A percentile compares a stretch with the other conserved stretches of the same genome.
These are phyloP conservation scores for Ceratosolen solmsi DNA, from an alignment of 1,140 invertebrate genomes.

Conservation along the genomic window DNA sequence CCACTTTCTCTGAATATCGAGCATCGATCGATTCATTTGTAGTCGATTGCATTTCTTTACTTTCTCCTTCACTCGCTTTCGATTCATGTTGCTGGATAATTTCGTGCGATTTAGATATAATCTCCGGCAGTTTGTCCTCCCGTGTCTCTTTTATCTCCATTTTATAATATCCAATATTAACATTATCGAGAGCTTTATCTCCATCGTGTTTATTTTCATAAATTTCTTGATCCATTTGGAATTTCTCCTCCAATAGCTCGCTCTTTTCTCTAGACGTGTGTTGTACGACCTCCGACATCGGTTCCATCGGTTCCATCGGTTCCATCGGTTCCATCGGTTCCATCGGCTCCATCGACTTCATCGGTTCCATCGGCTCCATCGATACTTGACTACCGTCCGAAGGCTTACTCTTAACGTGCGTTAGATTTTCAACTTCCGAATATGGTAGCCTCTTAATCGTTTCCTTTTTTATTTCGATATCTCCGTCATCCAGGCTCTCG, in stretches of 20 bases:
- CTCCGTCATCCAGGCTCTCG: background rate
- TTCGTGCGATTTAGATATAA: conserved; percentile 20
- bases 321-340: no score
- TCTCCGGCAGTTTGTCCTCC: conserved; percentile 36
- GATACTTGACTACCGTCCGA: no score
- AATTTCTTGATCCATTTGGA: conserved; percentile 4
- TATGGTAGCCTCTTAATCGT: conserved; percentile 10
- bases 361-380: no score
- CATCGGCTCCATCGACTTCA: no score
- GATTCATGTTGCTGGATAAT: background rate
- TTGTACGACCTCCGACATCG: background rate
- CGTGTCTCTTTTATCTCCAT: background rate
- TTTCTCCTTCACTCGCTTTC: background rate
- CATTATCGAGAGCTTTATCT: background rate
- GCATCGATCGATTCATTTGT: background rate
- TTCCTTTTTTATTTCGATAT: conserved; percentile 25
- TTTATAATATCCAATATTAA: background rate
- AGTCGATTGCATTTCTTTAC: background rate
- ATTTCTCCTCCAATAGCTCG: background rate
- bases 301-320: no score
- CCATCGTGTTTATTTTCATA: background rate
- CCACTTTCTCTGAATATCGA: background rate
- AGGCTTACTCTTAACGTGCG: conserved; percentile 32
- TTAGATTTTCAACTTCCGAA: conserved; percentile 21
- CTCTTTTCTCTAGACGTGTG: conserved; percentile 6